Conservation (phyloP, 2,113 vertebrate species). For the Dasyornis broadbenti region DNA sequence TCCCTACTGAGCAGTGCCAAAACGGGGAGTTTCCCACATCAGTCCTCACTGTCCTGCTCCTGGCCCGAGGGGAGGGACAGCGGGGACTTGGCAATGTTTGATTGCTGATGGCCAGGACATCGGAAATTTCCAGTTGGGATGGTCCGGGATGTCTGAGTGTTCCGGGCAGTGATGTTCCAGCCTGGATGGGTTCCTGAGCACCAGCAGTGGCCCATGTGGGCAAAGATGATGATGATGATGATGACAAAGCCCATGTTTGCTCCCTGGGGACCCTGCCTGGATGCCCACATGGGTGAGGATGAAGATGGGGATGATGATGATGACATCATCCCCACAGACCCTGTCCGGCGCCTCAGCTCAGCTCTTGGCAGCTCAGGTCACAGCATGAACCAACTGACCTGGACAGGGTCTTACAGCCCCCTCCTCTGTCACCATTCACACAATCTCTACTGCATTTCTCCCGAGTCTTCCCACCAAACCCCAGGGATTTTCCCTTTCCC, state of each 20-base stretch:
- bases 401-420: not conserved
- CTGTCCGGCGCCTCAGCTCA: not conserved
- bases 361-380: not conserved
- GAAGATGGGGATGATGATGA: not conserved
- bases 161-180: not conserved
- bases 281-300: not conserved
- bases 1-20: not conserved
- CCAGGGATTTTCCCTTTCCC: not conserved
- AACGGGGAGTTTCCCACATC: not conserved
- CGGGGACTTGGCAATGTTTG: not conserved
- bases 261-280: not conserved
- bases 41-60: not conserved
- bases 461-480: not conserved
- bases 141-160: not conserved
- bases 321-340: not conserved
- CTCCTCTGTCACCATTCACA: not conserved
- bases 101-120: not conserved
- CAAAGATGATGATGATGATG: no score
- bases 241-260: not conserved
- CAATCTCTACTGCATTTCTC: not conserved
- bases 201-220: fast-evolving
- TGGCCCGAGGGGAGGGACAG: not conserved
- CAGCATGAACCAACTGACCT: not conserved
- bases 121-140: fast-evolving
- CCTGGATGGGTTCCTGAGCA: not conserved